Conservation (phyloP, 1,140 invertebrate genomes). For the Achroia grisella region DNA sequence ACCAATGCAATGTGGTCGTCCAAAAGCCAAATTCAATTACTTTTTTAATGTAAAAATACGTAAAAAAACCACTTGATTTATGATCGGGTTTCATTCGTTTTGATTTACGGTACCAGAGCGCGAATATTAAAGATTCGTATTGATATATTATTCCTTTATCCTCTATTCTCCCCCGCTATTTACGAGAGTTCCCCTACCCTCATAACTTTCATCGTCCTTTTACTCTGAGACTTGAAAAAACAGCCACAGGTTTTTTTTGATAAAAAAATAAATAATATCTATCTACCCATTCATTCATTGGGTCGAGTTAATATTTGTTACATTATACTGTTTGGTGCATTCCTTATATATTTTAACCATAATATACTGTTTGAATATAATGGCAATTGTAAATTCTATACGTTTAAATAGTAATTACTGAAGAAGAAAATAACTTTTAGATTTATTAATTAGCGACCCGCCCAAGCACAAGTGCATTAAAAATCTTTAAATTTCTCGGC, state of each 20-base stretch:
- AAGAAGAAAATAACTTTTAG: too few species aligned
- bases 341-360: too few species aligned
- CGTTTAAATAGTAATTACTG: too few species aligned
- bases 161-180: slow-evolving; percentile 65
- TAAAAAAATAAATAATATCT: slow-evolving; percentile 37
- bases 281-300: too few species aligned
- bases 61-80: slow-evolving; percentile 56
- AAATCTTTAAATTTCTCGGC: too few species aligned
- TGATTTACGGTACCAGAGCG: slow-evolving; percentile 66
- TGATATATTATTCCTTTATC: slow-evolving; percentile 73
- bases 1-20: neutral
- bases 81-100: slow-evolving; percentile 61
- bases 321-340: too few species aligned
- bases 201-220: slow-evolving; percentile 67
- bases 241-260: slow-evolving; percentile 32
- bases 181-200: slow-evolving; percentile 61
- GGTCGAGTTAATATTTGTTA: slow-evolving; percentile 18
- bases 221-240: slow-evolving; percentile 59
- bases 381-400: too few species aligned
- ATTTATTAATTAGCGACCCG: too few species aligned
- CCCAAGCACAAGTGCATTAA: too few species aligned
- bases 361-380: too few species aligned
- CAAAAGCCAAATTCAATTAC: slow-evolving; percentile 19
- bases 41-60: slow-evolving; percentile 37
- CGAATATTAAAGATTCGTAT: slow-evolving; percentile 72